Evolutionary conservation across 2,113 vertebrate genomes (phyloP), one percentile per base, ranked within the genome.

Genomic region (Hemibagrus wyckioides): DNA sequence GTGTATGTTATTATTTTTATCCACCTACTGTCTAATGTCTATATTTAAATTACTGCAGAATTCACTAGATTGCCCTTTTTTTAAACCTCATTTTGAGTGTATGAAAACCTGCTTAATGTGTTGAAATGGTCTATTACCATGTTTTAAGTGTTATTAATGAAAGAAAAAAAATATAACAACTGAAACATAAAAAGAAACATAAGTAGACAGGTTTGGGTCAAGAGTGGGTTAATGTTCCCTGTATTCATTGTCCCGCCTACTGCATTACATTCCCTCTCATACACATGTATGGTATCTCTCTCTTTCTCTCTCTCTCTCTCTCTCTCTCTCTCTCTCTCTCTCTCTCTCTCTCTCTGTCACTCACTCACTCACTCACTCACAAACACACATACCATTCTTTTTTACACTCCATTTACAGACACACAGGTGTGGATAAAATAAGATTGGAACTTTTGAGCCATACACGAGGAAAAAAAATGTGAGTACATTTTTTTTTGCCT

Each of bases 151-250:
- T 52, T 52, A 52, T 52, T 52, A 52, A 14, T 33, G 6, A 28
- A 75, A 73, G 0, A 19, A 23, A 41, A 41, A 30, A 52, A 52
- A 76, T 25, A 0, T 52, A 14, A 19, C 44, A 15, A 2, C 30
- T 25, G n/a, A 48, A 54, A 56, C 50, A 11, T 5, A 41, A 54
- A 44, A n/a, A 56, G 19, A 28, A 79, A 25, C 56, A 8, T 17
- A 61, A 21, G 30, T 41, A 50, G 61, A 44, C 71, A 63, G 41
- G 59, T 33, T 83, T 63, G 50, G 67, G 85, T 63, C 57, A 85
- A 50, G 67, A 85, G 61, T 77, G 79, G 87, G 85, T 90, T 90
- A 89, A 90, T 44, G 52, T 50, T 13, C 17, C 28, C 36, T 44
- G 80, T 65, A 41, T 59, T 69, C 36, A 52, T 65, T 77, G 84